These are phyloP conservation scores for Natrix natrix DNA, from an alignment of 2,797 vertebrate genomes.

Conservation along the genomic window DNA sequence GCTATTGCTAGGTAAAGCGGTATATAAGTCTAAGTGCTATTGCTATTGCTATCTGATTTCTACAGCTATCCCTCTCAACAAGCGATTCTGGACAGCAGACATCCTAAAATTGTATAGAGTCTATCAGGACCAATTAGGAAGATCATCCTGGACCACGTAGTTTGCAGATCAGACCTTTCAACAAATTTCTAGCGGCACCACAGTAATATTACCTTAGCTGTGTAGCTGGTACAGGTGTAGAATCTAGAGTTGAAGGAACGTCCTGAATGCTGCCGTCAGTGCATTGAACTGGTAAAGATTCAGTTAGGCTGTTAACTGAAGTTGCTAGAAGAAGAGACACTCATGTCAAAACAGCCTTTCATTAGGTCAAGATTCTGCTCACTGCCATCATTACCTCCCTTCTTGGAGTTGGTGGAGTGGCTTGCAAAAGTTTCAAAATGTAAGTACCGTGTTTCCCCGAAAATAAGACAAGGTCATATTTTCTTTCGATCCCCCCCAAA, in stretches of 20 bases:
- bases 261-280: conserved; percentile 70
- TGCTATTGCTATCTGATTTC: too few species aligned
- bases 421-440: background rate
- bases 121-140: background rate
- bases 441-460: too few species aligned
- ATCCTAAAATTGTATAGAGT: background rate
- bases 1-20: too few species aligned
- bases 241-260: conserved; percentile 66
- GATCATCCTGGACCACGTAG: too few species aligned
- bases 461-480: too few species aligned
- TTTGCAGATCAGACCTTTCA: too few species aligned
- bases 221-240: conserved; percentile 65
- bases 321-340: conserved; percentile 68
- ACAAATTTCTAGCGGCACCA: too few species aligned
- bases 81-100: background rate
- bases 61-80: background rate
- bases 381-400: background rate
- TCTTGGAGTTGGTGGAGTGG: background rate
- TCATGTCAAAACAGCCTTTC: background rate
- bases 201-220: conserved; percentile 72
- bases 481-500: too few species aligned
- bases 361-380: background rate
- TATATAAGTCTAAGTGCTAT: too few species aligned
- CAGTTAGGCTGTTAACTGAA: conserved; percentile 76
- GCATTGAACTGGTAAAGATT: conserved; percentile 75